A percentile compares a stretch with the other conserved stretches of the same genome.
Conservation (phyloP, 2,113 vertebrate genomes). For the Hiodon alosoides region DNA sequence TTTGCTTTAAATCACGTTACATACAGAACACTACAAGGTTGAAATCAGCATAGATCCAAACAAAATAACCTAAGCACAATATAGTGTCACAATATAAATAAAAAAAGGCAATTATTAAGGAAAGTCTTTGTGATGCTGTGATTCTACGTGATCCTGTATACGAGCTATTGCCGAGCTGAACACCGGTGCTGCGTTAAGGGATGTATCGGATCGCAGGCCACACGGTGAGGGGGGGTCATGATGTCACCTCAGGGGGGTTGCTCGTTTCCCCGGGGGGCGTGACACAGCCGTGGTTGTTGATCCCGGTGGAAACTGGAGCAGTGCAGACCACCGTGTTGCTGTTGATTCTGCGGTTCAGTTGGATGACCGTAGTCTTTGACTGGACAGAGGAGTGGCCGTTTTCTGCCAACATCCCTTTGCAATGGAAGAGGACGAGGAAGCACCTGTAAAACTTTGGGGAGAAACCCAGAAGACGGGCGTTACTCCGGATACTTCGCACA, state of each 20-base stretch:
- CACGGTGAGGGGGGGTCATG: constrained; percentile 16
- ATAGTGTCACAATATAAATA: background rate
- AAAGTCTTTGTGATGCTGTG: background rate
- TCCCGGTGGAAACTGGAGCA: constrained; percentile 38
- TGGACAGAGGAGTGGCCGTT: constrained; percentile 48
- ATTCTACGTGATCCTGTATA: background rate
- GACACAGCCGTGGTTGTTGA: constrained; percentile 32
- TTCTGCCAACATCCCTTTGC: constrained; percentile 38
- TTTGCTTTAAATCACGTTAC: background rate
- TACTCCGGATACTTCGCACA: background rate
- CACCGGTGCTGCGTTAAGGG: background rate
- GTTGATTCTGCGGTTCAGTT: constrained; percentile 53
- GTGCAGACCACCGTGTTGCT: constrained; percentile 52
- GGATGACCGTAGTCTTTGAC: constrained; percentile 61
- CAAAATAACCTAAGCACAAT: background rate
- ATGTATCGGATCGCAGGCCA: background rate
- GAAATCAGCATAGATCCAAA: background rate
- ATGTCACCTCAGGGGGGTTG: constrained; percentile 17
- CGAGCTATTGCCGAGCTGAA: background rate
- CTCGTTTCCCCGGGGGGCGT: constrained; percentile 24
- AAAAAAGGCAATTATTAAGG: background rate
- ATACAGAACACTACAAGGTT: background rate
- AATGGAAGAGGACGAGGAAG: constrained; percentile 68
- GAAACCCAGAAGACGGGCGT: background rate
- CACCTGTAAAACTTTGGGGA: constrained; percentile 71